Evolutionary conservation across 2,113 vertebrate species (phyloP), one percentile per base, ranked within the genome.

Genomic region (Brachyhypopomus occidentalis): DNA sequence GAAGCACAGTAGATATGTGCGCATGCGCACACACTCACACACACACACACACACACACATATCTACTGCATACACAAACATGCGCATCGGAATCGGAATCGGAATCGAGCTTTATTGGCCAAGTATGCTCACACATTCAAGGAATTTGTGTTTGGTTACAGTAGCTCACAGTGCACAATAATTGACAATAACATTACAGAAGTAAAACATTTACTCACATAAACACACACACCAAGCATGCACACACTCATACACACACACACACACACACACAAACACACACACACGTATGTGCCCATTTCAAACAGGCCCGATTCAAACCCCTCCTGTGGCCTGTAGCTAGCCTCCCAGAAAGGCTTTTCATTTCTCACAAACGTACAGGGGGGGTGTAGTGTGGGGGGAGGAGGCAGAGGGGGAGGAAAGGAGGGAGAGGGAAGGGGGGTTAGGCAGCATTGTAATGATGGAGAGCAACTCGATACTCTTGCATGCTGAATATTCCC

Each of bases 401-500:
- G 16, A 45, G 70, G 71, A 66, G 45, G n/a, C 20, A 56, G 62
- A 59, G 34, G 77, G 66, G 70, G 63, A 34, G 63, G 23, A 19
- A 78, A 25, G 34, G 23, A 70, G 30, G 55, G 23, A 17, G 8
- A 59, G 36, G 36, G 58, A 14, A 60, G 77, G 79, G 64, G 72
- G 70, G 75, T 79, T 80, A 79, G 89, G 87, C 90, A 89, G 91
- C 89, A 89, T 88, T 89, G 90, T 90, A 90, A 92, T 89, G 90
- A 91, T 89, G 88, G 87, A 89, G 86, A 88, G 90, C 88, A 92
- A 91, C 90, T 90, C 87, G 90, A 93, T 93, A 90, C 89, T 93
- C 94, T 90, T 90, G 92, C 93, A 89, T 89, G 80, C 90, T 88
- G 90, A 92, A 92, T 91, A 90, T 92, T 92, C 92, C 94, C 94